Evolutionary conservation across 2,888 invertebrate species (phyloP).

Genomic region (Mimumesa dahlbomi): DNA sequence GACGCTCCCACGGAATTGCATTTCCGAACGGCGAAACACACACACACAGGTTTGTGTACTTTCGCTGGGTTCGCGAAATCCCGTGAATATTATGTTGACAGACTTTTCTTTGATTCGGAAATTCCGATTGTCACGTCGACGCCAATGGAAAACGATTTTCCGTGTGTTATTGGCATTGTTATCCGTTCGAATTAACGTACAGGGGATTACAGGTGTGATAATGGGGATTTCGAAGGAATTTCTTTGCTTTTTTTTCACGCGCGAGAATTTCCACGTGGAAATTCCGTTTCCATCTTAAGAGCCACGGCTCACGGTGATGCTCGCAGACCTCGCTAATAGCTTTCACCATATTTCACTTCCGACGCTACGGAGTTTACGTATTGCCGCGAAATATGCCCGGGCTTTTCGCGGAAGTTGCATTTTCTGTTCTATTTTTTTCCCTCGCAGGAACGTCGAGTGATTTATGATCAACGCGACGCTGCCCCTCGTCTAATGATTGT

Average conservation of each 20-base stretch:
- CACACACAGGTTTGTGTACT: background rate
- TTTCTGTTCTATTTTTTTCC: slow-evolving; percentile 24
- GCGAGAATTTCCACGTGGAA: no score
- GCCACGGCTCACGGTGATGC: background rate
- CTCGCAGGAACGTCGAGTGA: slow-evolving; percentile 3
- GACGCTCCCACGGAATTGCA: background rate
- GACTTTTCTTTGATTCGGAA: no score
- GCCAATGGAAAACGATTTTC: no score
- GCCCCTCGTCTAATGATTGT: background rate
- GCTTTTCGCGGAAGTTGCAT: slow-evolving; percentile 21
- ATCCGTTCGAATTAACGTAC: no score
- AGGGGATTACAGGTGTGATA: no score
- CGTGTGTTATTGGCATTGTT: no score
- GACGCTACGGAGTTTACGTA: slow-evolving; percentile 23
- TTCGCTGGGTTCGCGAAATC: no score
- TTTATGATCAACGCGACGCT: slow-evolving; percentile 11
- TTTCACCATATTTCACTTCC: slow-evolving; percentile 11
- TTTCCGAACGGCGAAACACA: background rate
- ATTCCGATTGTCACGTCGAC: no score
- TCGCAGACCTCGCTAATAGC: slow-evolving; percentile 19
- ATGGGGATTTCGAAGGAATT: no score
- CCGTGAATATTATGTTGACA: no score
- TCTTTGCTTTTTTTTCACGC: no score
- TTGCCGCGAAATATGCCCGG: slow-evolving; percentile 24
- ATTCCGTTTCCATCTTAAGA: background rate